A percentile compares a stretch with the other conserved stretches of the same genome.
These are phyloP conservation scores for Microtus ochrogaster DNA, from an alignment of 2,113 vertebrate species.

Conservation along the genomic window DNA sequence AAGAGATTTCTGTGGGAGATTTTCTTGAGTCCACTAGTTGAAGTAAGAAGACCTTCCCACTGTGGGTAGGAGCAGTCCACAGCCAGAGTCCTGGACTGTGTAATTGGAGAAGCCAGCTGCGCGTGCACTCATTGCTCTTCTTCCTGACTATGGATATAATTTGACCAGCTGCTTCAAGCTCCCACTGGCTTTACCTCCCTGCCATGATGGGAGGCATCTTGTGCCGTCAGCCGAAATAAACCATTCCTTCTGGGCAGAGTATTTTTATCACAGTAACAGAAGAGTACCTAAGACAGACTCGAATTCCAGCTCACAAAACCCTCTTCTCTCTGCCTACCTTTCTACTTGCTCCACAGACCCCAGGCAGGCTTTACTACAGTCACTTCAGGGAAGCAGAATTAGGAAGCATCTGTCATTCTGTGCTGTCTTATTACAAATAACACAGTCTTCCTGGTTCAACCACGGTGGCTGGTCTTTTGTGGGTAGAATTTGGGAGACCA, in stretches of 20 bases:
- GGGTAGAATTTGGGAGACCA: neutral
- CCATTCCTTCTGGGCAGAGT: neutral
- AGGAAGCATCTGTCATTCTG: neutral
- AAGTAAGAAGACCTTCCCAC: neutral
- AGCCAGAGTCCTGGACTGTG: neutral
- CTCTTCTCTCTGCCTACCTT: neutral
- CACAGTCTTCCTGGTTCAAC: neutral
- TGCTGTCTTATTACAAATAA: neutral
- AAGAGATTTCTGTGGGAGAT: neutral
- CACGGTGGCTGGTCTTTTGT: neutral
- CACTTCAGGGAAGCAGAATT: neutral
- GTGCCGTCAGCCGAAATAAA: neutral
- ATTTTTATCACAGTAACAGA: neutral
- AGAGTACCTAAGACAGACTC: neutral
- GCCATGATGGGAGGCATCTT: neutral
- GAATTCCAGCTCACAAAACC: neutral
- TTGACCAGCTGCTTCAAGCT: too few relatives aligned
- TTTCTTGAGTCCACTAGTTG: neutral
- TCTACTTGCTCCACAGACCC: neutral
- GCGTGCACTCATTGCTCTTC: neutral
- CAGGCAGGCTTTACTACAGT: neutral
- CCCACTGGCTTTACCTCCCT: neutral
- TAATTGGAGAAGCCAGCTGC: neutral
- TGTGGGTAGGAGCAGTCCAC: neutral
- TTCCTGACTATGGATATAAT: neutral